A percentile compares a stretch with the other conserved stretches of the same genome.
These are phyloP conservation scores for Stichodactyla mertensii DNA, from an alignment of 64 coral and sea anemone genomes.

Conservation along the genomic window DNA sequence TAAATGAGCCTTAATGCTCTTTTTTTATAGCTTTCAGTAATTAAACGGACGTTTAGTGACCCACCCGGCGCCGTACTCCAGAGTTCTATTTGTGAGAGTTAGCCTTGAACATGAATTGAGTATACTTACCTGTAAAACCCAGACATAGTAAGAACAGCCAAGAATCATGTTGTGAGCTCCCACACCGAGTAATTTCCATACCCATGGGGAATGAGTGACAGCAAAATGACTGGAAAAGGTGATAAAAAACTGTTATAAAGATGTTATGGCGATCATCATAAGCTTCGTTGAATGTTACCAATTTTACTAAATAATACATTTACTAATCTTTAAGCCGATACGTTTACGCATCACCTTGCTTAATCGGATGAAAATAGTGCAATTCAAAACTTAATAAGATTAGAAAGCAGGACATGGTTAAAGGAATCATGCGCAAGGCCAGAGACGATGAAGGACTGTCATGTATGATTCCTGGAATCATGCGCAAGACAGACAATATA, in stretches of 20 bases:
- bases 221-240: slow-evolving; percentile 53
- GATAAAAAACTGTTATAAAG: background rate
- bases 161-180: slow-evolving; percentile 29
- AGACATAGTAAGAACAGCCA: slow-evolving; percentile 53
- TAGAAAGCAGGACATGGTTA: background rate
- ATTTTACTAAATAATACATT: background rate
- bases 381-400: background rate
- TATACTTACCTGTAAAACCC: slow-evolving; percentile 59
- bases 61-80: no score
- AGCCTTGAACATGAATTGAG: no score
- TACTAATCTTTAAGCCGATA: no score
- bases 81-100: no score
- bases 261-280: background rate
- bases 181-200: slow-evolving; percentile 52
- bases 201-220: slow-evolving; percentile 35
- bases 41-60: no score
- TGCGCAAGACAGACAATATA: background rate
- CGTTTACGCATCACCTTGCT: no score
- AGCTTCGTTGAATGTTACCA: background rate
- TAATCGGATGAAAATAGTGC: no score
- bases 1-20: no score
- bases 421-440: background rate
- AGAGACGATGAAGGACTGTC: background rate
- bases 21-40: no score
- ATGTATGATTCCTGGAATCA: background rate